Evolutionary conservation across 2,888 invertebrate species (phyloP).

Genomic region (Phragmatobia fuliginosa): DNA sequence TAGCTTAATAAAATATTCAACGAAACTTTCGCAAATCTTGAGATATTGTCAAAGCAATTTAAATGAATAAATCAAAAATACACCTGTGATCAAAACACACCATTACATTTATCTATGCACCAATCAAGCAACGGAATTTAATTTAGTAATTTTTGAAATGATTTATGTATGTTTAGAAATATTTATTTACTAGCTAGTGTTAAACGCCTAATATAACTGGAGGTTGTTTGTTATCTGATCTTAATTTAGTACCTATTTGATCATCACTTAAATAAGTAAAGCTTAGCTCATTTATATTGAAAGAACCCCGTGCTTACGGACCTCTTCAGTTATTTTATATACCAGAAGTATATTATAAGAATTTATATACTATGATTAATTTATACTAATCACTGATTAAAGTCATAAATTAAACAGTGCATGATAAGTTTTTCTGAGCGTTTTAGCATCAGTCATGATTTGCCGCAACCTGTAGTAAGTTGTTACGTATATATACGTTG

Average conservation of each 20-base stretch:
- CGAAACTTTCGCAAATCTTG: not conserved
- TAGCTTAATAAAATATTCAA: not conserved
- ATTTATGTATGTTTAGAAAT: constrained; percentile 32
- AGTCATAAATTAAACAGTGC: not conserved
- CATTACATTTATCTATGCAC: constrained; percentile 39
- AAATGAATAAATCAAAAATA: constrained; percentile 34
- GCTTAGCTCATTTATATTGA: not conserved
- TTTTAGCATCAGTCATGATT: not conserved
- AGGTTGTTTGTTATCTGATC: constrained; percentile 48
- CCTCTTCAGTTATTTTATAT: not conserved
- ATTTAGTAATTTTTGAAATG: constrained; percentile 27
- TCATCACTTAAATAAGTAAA: constrained; percentile 34
- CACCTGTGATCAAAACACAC: constrained; percentile 34
- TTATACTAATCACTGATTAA: not conserved
- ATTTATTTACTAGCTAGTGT: constrained; percentile 36
- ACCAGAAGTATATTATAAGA: not conserved
- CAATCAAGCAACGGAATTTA: constrained; percentile 41
- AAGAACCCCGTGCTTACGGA: not conserved
- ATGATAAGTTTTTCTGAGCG: not conserved
- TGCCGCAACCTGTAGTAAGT: not conserved
- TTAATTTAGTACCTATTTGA: constrained; percentile 37
- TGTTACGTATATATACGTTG: not conserved
- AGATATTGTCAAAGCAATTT: constrained; percentile 17
- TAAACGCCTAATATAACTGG: constrained; percentile 39
- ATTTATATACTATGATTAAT: not conserved